Evolutionary conservation across 2,797 vertebrate genomes (phyloP).

Genomic region (Avahi laniger): DNA sequence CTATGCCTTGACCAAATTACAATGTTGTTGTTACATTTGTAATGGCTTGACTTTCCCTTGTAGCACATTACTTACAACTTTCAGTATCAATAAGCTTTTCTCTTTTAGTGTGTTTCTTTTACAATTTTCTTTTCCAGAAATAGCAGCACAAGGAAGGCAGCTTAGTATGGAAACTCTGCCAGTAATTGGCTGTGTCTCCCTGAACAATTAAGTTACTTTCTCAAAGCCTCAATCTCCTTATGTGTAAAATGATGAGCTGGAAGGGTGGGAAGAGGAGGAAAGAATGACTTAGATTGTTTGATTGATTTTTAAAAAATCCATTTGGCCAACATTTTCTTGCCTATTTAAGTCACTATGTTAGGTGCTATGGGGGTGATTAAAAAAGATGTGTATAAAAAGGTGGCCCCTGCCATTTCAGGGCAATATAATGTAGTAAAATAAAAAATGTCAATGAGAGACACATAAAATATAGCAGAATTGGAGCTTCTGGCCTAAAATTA

Average conservation of each 20-base stretch:
- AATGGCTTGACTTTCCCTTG: constrained; percentile 58
- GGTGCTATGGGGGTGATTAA: neutral
- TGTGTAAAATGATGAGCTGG: neutral
- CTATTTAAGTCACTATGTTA: neutral
- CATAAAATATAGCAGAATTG: constrained; percentile 4
- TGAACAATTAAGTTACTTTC: constrained; percentile 49
- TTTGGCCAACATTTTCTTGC: constrained; percentile 26
- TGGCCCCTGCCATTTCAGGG: neutral
- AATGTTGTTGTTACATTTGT: constrained; percentile 56
- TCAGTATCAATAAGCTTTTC: constrained; percentile 64
- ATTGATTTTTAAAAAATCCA: neutral
- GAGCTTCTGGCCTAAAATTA: constrained; percentile 1
- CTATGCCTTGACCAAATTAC: constrained; percentile 48
- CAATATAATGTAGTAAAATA: neutral
- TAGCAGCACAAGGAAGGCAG: constrained; percentile 39
- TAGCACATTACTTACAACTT: constrained; percentile 59
- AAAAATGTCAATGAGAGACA: constrained; percentile 9
- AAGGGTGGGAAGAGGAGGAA: neutral
- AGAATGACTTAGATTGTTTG: neutral
- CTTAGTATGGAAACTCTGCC: constrained; percentile 45
- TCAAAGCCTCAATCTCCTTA: constrained; percentile 22
- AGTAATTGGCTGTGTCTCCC: constrained; percentile 28
- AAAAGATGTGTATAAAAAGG: constrained; percentile 22
- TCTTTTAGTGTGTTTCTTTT: constrained; percentile 51
- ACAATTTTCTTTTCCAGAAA: constrained; percentile 61